Conservation (phyloP, 2,113 vertebrate species). For the Zingel zingel region DNA sequence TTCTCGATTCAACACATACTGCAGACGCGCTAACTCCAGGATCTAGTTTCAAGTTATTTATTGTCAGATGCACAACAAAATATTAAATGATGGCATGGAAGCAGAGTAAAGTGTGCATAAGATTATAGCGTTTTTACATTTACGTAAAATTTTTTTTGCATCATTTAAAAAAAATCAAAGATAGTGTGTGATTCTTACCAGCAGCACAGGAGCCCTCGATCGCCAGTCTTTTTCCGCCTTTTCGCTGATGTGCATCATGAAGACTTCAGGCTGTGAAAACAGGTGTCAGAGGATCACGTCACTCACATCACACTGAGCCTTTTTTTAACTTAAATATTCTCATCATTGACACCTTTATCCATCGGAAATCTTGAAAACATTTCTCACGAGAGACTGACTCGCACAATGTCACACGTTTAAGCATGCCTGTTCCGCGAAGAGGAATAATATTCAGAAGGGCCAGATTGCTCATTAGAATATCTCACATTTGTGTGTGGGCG, state of each 20-base stretch:
- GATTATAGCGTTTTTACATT: too few species aligned
- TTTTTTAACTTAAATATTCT: not conserved
- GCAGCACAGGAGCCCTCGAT: constrained; percentile 24
- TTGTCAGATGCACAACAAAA: too few species aligned
- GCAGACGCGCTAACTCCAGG: too few species aligned
- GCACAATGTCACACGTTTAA: constrained; percentile 54
- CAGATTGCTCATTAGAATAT: constrained; percentile 85
- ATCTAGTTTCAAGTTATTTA: too few species aligned
- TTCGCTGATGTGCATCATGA: constrained; percentile 16
- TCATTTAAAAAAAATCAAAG: not conserved
- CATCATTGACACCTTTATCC: constrained; percentile 40
- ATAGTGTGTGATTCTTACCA: constrained; percentile 61
- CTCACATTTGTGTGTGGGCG: constrained; percentile 82
- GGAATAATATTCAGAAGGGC: constrained; percentile 67
- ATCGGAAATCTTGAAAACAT: constrained; percentile 20
- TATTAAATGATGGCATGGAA: too few species aligned
- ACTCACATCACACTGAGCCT: constrained; percentile 42
- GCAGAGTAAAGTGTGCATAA: too few species aligned
- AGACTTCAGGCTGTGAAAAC: constrained; percentile 54
- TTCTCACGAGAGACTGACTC: constrained; percentile 10
- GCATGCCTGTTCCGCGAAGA: constrained; percentile 51
- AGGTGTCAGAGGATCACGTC: constrained; percentile 65
- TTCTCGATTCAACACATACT: too few species aligned
- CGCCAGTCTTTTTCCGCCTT: not conserved
- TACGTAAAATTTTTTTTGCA: too few species aligned